A percentile compares a stretch with the other conserved stretches of the same genome.
Conservation (phyloP, 2,113 vertebrate genomes). For the Nerophis ophidion region DNA sequence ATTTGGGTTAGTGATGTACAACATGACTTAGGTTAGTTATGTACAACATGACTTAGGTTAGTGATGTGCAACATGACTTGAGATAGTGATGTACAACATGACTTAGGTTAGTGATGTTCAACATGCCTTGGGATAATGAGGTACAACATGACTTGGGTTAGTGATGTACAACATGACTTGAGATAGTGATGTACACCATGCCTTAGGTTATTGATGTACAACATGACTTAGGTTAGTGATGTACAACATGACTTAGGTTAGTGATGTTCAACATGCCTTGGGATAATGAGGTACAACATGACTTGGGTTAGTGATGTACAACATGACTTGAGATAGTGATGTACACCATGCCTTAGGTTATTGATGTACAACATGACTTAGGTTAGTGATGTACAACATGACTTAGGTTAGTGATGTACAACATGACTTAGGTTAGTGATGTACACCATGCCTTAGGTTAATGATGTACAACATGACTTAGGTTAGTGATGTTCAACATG, state of each 20-base stretch:
- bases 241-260: background rate
- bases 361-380: conserved; percentile 32
- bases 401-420: too few species aligned
- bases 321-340: conserved; percentile 29
- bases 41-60: too few species aligned
- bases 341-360: background rate
- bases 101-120: too few species aligned
- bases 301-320: too few species aligned
- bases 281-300: background rate
- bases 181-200: too few species aligned
- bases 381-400: background rate
- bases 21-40: background rate
- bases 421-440: conserved; percentile 32
- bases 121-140: conserved; percentile 29
- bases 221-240: conserved; percentile 32
- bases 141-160: background rate
- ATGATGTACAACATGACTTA: conserved; percentile 32
- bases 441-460: background rate
- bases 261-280: conserved; percentile 30
- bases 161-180: conserved; percentile 1
- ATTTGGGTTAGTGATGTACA: conserved; percentile 18
- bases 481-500: background rate
- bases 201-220: conserved; percentile 19
- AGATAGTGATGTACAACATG: background rate
- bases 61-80: conserved; percentile 31